Evolutionary conservation across 2,113 vertebrate species (phyloP), one percentile per base, ranked within the genome.

Genomic region (Gulo gulo): DNA sequence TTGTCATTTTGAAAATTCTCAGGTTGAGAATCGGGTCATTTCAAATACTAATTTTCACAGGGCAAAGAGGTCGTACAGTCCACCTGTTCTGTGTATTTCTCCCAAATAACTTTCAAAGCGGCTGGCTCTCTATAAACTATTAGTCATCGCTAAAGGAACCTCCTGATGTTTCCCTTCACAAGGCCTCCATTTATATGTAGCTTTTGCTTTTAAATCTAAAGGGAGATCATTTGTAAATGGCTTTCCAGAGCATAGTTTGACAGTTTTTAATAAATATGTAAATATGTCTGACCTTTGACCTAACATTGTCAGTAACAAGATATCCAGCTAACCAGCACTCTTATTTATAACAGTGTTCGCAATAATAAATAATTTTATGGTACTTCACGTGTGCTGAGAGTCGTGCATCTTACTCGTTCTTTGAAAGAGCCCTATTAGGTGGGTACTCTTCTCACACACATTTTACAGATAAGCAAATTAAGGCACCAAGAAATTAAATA

Each of bases 1-100:
- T 98, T 98, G 98, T 98, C 97, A 98, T 59, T 97, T 92, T 92
- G 90, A 97, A 97, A 97, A 96, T 98, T 96, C 93, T 92, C 92
- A 85, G 94, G 97, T 94, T 98, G 97, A 97, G 83, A 98, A 97
- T 92, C 47, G 69, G 96, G 97, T 98, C 96, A 97, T 97, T 97
- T 97, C 69, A 93, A 97, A 95, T 76, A 96, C 81, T 83, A 97
- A 84, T 97, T 98, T 95, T 88, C 96, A 93, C 50, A 97, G 96
- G 96, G 95, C 95, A 97, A 97, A 80, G 21, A 78, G 97, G 98
- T 97, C 95, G 31, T 6, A 23, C 21, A 42, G 93, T 92, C 95
- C 97, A 98, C 95, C 97, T 98, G 97, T 67, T 95, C 96, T 91
- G 36, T 85, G 57, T 85, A 89, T 96, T 96, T 97, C 69, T 97